Evolutionary conservation across 2,888 invertebrate genomes (phyloP), one percentile per base, ranked within the genome.

Genomic region (Aleiodes leptofemur): DNA sequence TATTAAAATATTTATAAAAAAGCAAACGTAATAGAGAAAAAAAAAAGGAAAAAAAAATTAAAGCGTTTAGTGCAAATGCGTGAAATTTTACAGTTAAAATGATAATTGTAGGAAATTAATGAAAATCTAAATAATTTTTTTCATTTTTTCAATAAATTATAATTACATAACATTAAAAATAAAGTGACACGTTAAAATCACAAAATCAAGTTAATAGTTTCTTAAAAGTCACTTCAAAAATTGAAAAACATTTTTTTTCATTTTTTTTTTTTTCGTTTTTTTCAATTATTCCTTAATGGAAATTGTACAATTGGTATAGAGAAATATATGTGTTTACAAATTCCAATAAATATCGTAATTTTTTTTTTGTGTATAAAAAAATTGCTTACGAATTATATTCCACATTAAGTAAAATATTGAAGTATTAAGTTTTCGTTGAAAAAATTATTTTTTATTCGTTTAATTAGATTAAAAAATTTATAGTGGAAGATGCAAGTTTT

Each of bases 351-450:
- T 86, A 86, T 80, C 81, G 79, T 82, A 83, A 80, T 80, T 71
- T 72, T 34, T 72, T 72, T 61, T 23, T 72, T 81, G 57, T 66
- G 48, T 80, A 68, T 82, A 83, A 86, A 84, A 84, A 87, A 87
- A 85, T 43, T 64, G 64, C 64, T 64, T 64, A 64, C 64, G 43
- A 64, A 48, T 64, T 48, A 43, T 43, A 64, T 14, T 64, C 64
- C 64, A 64, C 48, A 43, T 84, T 87, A 86, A 88, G 86, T 87
- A 87, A 82, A 85, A 79, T 80, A 74, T 82, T 85, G 86, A 87
- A 83, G 77, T 85, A 43, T 85, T 85, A 85, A 79, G 82, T 82
- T 78, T 23, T 80, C 69, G 61, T 61, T 72, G 51, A 73, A 57
- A 57, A 69, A 66, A 23, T 48, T 56, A n/a, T 43, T 50, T 68